Evolutionary conservation across 1,140 invertebrate species (phyloP), one percentile per base, ranked within the genome.

Genomic region (Apis dorsata): DNA sequence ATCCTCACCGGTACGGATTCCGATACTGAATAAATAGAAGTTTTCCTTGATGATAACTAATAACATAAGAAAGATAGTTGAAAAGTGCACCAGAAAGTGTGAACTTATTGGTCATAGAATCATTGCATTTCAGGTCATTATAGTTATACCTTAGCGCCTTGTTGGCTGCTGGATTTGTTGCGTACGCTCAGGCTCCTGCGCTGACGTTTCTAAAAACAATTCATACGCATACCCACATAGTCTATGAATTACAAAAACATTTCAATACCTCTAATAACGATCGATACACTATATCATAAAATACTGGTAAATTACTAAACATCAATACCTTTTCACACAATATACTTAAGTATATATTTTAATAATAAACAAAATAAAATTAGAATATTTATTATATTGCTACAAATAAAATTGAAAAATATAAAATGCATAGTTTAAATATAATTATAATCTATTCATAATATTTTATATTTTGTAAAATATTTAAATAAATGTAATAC

Each of bases 151-250:
- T 95, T 95, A 90, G 94, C 93, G 93, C 94, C 94, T 91, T 94
- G 95, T 89, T 94, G 94, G 90, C 93, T 94, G 90, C 91, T 92
- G 88, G 94, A 90, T 93, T 94, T 95, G 93, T 93, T 94, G 93
- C 94, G 93, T 91, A 95, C 93, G 92, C 95, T 95, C 93, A 95
- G 93, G 91, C 93, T 94, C 92, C 94, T 94, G 93, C 93, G 93
- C 77, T 93, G 93, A 89, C 94, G 95, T 93, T 95, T 95, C 94
- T 95, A 95, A 92, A 94, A 94, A 93, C 91, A 93, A 92, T 89
- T 88, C 81, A 88, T 80, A 90, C 84, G 90, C 89, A 85, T 91
- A 90, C 89, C 91, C 88, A 90, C 89, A 89, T 89, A 83, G 77
- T 91, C 84, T 83, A 86, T 75, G 60, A 77, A 44, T 87, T 57